Evolutionary conservation across 1,140 invertebrate species (phyloP).

Genomic region (Drosophila fuyamai): DNA sequence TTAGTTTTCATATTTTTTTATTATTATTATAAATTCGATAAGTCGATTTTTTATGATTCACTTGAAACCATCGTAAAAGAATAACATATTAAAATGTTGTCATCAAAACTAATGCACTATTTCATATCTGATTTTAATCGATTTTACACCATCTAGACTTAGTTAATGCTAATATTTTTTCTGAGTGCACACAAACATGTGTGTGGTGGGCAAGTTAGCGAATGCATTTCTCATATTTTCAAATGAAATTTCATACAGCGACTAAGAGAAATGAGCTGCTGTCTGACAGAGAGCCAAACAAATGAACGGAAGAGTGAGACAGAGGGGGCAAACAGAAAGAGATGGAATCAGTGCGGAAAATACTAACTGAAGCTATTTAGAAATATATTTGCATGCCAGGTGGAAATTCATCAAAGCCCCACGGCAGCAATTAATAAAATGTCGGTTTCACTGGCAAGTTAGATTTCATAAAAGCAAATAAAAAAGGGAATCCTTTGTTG

Average conservation of each 20-base stretch:
- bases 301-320: conserved; percentile 26
- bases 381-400: conserved; percentile 26
- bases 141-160: too few relatives aligned
- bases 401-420: conserved; percentile 1
- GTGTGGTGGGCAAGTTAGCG: neutral
- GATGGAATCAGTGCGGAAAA: neutral
- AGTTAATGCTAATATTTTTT: too few relatives aligned
- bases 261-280: conserved; percentile 58
- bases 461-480: neutral
- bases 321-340: neutral
- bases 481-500: neutral
- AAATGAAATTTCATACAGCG: conserved; percentile 66
- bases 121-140: too few relatives aligned
- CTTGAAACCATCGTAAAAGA: too few relatives aligned
- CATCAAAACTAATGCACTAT: too few relatives aligned
- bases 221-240: conserved; percentile 62
- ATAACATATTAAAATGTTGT: too few relatives aligned
- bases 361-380: conserved; percentile 10
- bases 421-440: conserved; percentile 6
- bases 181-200: too few relatives aligned
- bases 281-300: conserved; percentile 31
- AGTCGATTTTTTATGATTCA: too few relatives aligned
- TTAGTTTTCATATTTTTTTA: too few relatives aligned
- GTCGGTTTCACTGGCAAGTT: neutral
- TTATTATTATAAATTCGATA: too few relatives aligned